A percentile compares a stretch with the other conserved stretches of the same genome.
These are phyloP conservation scores for Anastrepha ludens DNA, from an alignment of 1,140 invertebrate species.

Conservation along the genomic window DNA sequence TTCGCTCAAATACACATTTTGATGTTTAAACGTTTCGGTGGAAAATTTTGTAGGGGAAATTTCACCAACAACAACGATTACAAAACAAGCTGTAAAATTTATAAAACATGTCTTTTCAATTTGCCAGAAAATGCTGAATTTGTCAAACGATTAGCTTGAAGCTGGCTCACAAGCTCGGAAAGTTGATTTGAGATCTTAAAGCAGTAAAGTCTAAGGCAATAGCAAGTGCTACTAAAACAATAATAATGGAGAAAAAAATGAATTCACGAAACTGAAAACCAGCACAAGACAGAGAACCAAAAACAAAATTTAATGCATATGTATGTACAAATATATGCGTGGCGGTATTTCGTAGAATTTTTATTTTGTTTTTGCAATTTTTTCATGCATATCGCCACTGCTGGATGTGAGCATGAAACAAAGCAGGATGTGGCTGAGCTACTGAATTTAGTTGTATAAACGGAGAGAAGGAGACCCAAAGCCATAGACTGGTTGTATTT, in stretches of 20 bases:
- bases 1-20: constrained; percentile 57
- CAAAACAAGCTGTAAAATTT: background rate
- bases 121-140: constrained; percentile 54
- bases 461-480: background rate
- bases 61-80: background rate
- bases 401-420: too few species aligned
- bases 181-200: constrained; percentile 14
- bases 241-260: too few species aligned
- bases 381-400: too few species aligned
- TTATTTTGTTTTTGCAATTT: too few species aligned
- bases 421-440: constrained; percentile 3
- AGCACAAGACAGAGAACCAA: too few species aligned
- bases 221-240: too few species aligned
- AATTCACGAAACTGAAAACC: background rate
- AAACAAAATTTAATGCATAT: too few species aligned
- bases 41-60: constrained; percentile 40
- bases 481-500: background rate
- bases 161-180: background rate
- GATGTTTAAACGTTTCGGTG: constrained; percentile 36
- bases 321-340: too few species aligned
- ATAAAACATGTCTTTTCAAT: constrained; percentile 49
- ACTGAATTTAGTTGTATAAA: background rate
- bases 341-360: too few species aligned
- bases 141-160: constrained; percentile 54
- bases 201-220: background rate